A percentile compares a stretch with the other conserved stretches of the same genome.
Conservation (phyloP, 2,888 invertebrate genomes). For the Campoplex capitator region DNA sequence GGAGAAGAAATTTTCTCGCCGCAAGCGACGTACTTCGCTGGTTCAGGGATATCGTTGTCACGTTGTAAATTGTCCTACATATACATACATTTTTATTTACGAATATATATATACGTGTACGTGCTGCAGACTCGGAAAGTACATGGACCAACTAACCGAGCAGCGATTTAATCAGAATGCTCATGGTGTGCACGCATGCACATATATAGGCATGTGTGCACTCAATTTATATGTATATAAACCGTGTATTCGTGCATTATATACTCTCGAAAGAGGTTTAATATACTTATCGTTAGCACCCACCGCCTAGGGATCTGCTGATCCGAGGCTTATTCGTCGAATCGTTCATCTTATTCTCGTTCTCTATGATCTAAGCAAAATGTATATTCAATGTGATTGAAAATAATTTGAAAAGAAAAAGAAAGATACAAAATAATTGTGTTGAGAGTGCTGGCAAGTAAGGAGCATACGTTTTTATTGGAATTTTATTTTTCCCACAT, state of each 20-base stretch:
- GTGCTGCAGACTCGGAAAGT: conserved; percentile 3
- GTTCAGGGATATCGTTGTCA: conserved; percentile 66
- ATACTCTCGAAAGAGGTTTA: conserved; percentile 30
- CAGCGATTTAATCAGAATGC: conserved; percentile 67
- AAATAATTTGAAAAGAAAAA: neutral
- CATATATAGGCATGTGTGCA: conserved; percentile 9
- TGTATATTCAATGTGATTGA: neutral
- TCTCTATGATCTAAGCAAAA: neutral
- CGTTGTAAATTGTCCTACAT: conserved; percentile 66
- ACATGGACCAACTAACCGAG: conserved; percentile 58
- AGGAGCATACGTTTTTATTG: neutral
- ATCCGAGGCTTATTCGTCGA: conserved; percentile 14
- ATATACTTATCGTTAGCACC: conserved; percentile 61
- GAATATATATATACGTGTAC: conserved; percentile 1
- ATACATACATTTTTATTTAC: conserved; percentile 15
- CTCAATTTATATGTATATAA: neutral
- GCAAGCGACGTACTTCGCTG: conserved; percentile 58
- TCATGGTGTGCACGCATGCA: conserved; percentile 27
- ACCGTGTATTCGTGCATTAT: neutral
- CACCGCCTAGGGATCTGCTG: conserved; percentile 32
- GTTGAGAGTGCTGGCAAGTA: neutral
- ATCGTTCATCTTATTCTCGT: conserved; percentile 29
- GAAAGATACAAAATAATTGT: no score
- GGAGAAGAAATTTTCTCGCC: conserved; percentile 61
- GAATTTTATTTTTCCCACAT: no score